Base-by-base conservation (phyloP, 2,113 vertebrate genomes). In the Amphiprion percula region DNA sequence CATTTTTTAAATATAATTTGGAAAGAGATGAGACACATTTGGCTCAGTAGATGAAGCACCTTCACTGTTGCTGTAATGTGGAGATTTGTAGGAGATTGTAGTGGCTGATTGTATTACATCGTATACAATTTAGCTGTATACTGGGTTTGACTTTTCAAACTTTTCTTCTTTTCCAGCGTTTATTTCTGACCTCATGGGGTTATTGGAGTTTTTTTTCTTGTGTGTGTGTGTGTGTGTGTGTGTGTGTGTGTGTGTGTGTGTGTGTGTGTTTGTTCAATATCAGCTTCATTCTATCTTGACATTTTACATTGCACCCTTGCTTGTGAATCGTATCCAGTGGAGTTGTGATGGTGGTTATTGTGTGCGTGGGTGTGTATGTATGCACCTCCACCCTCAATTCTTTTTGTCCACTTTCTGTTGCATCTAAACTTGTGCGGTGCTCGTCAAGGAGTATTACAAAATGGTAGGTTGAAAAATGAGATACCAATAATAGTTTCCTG, bases 401-500 rank as follows among this genome's bases (percentile, higher is more conserved):
- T 67, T 73, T 4, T 33, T 63, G 49, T n/a, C 21, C 41, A 5
- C 69, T 64, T 63, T 56, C 68, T 33, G 19, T 70, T 65, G 30
- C 65, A 26, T 70, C 26, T 74, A 30, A 15, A 60, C 41, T 63
- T 47, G 64, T 2, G 9, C 12, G 50, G 6, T 21, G 53, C 47
- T 68, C 63, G 44, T 77, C 15, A 41, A 77, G 50, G 59, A 67
- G 55, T 80, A 72, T 66, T 46, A 49, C 15, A 53, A 80, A 85
- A 74, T 46, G 59, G 12, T 55, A 70, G 49, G 41, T 46, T 89
- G 85, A 90, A 89, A 90, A 90, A 91, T 70, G 75, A 89, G 82
- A 88, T 75, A 79, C 85, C 90, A 90, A 91, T 89, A 87, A 90
- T 91, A 89, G 86, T 83, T 88, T 76, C 62, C 44, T 70, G 21